Conservation (phyloP, 2,797 vertebrate genomes). For the Chrosomus eos region DNA sequence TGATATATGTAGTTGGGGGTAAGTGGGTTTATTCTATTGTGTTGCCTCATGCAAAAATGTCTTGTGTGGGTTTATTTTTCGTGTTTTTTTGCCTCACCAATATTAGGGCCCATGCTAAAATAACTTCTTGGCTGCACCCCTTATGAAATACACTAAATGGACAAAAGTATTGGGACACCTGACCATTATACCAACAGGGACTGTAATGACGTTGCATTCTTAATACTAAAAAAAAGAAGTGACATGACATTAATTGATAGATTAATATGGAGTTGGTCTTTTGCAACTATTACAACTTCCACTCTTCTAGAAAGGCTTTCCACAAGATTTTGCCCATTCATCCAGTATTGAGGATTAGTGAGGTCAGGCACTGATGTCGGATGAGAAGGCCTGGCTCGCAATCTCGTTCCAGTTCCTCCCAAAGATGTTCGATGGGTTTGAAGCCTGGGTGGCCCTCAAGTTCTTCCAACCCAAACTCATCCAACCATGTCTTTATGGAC, state of each 20-base stretch:
- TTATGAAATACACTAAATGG: not conserved
- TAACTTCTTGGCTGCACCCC: not conserved
- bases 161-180: not conserved
- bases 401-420: not conserved
- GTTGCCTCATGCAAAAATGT: not conserved
- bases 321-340: not conserved
- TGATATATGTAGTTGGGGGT: slow-evolving; percentile 98
- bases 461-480: not conserved
- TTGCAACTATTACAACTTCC: not conserved
- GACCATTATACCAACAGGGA: not conserved
- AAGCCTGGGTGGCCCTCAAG: not conserved
- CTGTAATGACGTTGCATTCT: not conserved
- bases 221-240: not conserved
- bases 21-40: slow-evolving; percentile 51
- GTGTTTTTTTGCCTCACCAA: not conserved
- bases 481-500: not conserved
- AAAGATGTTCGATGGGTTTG: not conserved
- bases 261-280: not conserved
- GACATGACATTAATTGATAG: not conserved
- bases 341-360: not conserved
- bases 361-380: not conserved
- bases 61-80: slow-evolving; percentile 4
- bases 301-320: not conserved
- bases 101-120: not conserved
- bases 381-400: not conserved